These are phyloP conservation scores for Ondatra zibethicus DNA, from an alignment of 2,113 vertebrate genomes.

Conservation along the genomic window DNA sequence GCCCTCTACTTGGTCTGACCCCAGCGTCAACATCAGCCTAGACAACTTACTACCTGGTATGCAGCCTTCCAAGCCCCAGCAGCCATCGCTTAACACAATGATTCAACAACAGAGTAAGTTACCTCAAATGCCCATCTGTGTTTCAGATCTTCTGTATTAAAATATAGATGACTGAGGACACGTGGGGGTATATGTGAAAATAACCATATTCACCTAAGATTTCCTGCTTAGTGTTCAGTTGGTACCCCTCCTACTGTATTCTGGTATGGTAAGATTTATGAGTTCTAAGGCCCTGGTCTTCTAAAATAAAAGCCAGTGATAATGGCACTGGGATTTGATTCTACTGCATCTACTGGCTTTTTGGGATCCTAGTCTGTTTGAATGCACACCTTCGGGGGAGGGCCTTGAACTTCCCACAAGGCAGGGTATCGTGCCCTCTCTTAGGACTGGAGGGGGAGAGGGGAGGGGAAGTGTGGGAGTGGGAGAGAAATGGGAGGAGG, in stretches of 20 bases:
- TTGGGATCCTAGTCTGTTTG: too few species aligned
- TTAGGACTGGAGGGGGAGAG: too few species aligned
- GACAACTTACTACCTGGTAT: constrained; percentile 96
- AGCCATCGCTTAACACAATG: constrained; percentile 96
- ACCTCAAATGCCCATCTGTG: not conserved
- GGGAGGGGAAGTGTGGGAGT: too few species aligned
- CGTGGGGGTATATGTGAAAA: not conserved
- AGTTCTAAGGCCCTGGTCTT: not conserved
- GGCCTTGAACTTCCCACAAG: too few species aligned
- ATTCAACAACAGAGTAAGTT: constrained; percentile 97
- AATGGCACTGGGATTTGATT: too few species aligned
- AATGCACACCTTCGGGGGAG: too few species aligned
- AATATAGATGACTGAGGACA: not conserved
- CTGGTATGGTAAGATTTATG: not conserved
- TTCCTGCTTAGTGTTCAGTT: not conserved
- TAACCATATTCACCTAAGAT: not conserved
- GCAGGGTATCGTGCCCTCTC: too few species aligned
- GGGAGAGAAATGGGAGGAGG: too few species aligned
- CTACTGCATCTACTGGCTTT: too few species aligned
- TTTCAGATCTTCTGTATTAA: constrained; percentile 13
- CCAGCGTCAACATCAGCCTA: constrained; percentile 97
- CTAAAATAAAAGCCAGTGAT: too few species aligned
- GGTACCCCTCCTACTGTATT: not conserved
- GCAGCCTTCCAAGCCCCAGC: constrained; percentile 94
- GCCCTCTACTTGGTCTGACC: constrained; percentile 97